Percentiles rank a stretch among this genome's conserved stretches.
Conservation (phyloP, 2,113 vertebrate genomes). For the Crypturellus undulatus region DNA sequence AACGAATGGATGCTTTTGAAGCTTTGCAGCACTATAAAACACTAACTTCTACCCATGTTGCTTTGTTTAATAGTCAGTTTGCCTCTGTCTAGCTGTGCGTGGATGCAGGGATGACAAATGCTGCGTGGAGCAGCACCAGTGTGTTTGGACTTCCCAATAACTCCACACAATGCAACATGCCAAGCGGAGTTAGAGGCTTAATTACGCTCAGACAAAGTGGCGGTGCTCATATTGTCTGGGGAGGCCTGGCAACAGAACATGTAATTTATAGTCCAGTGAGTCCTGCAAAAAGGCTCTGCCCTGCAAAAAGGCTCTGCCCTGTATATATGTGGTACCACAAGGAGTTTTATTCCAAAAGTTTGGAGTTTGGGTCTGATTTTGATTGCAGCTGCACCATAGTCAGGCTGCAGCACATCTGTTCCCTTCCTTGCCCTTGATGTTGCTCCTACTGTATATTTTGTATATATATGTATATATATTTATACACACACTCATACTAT, state of each 20-base stretch:
- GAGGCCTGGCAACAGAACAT: background rate
- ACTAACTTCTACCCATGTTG: background rate
- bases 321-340: background rate
- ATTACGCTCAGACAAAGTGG: background rate
- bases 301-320: background rate
- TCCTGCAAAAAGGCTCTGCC: background rate
- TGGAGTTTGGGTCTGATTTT: background rate
- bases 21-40: background rate
- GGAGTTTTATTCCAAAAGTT: background rate
- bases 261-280: constrained; percentile 33
- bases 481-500: too few species aligned
- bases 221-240: constrained; percentile 15
- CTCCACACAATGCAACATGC: background rate
- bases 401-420: background rate
- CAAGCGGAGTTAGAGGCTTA: constrained; percentile 8
- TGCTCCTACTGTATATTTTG: background rate
- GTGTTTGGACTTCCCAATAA: background rate
- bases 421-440: background rate
- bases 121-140: accelerated
- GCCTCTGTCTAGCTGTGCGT: background rate
- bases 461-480: too few species aligned
- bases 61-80: background rate
- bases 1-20: background rate
- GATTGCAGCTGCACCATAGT: background rate
- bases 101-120: background rate